Evolutionary conservation across 2,888 invertebrate species (phyloP), one percentile per base, ranked within the genome.

Genomic region (Tanypteryx hageni): DNA sequence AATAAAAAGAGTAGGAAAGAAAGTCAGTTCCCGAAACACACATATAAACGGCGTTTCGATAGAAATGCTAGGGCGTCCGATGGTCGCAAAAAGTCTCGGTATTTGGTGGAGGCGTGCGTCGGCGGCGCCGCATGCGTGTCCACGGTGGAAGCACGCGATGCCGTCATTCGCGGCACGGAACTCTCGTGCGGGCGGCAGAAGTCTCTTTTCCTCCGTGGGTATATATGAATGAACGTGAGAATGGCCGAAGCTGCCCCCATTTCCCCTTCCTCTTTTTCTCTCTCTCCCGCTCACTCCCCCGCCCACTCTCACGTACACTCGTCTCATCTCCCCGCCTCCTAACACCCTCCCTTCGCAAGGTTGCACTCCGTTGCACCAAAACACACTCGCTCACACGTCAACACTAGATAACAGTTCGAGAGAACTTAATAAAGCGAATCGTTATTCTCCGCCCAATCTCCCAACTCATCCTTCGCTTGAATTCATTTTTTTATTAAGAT

Each of bases 141-240:
- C 76, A 27, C 68, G n/a, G 13, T 9, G 7, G 76, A 22, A 27
- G 76, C 76, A 76, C 76, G 76, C 76, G 76, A 76, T 76, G 76
- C 76, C 76, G 76, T 22, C 76, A 18, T 76, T 14, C 76, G 76
- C 22, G 76, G 76, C 27, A 76, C 76, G 68, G 22, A 68, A 64
- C 18, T 18, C 64, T 64, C 64, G 76, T 76, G 76, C 76, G 22
- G 22, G 27, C 4, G 76, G 76, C 44, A 76, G 76, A 76, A 76
- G 76, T 76, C 76, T 76, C 76, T 76, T 76, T 68, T 76, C 44
- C 44, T 76, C 76, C 27, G 76, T 76, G 22, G 68, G 68, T 68
- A 9, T 76, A 76, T 76, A 76, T 76, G 76, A 76, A 76, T 76
- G 76, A 76, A 76, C 76, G 76, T 76, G 76, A 76, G 76, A 76